phyloP scores from a whole-genome alignment of 2,888 invertebrate species.

The Drosophila mimica region DNA sequence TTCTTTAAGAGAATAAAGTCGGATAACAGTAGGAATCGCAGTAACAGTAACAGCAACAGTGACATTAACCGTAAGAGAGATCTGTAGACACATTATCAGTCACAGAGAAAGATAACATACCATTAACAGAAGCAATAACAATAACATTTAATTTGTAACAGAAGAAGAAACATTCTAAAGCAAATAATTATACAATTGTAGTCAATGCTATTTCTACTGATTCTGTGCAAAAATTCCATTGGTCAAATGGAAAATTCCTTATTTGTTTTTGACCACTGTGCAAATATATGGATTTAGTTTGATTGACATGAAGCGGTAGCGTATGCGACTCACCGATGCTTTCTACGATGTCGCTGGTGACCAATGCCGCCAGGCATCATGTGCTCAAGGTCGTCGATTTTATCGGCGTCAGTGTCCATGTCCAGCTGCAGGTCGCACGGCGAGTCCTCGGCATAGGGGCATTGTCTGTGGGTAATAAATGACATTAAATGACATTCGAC shows the following conservation, averaged over 20 bases:
- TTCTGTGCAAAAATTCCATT: not conserved
- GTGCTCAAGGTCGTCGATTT: slow-evolving; percentile 85
- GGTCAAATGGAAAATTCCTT: not conserved
- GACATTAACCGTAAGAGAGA: not conserved
- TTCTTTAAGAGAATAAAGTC: not conserved
- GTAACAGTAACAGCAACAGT: not conserved
- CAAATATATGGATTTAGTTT: slow-evolving; percentile 8
- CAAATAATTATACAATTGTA: not conserved
- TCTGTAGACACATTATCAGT: not conserved
- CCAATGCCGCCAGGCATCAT: slow-evolving; percentile 83
- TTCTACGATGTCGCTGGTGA: slow-evolving; percentile 84
- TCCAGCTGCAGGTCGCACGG: slow-evolving; percentile 85
- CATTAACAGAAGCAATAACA: not conserved
- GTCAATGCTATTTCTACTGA: not conserved
- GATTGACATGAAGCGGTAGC: slow-evolving; percentile 46
- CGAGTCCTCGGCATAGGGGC: slow-evolving; percentile 84
- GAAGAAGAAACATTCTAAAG: not conserved
- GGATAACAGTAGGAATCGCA: not conserved
- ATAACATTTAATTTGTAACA: not conserved
- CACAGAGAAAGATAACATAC: not conserved
- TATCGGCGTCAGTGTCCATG: slow-evolving; percentile 84
- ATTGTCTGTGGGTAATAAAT: slow-evolving; percentile 82
- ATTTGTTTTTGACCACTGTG: slow-evolving; percentile 26
- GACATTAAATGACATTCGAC: slow-evolving; percentile 47
- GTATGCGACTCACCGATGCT: slow-evolving; percentile 84